A percentile compares a stretch with the other conserved stretches of the same genome.
Conservation (phyloP, 2,113 vertebrate species). For the Fulmarus glacialis region DNA sequence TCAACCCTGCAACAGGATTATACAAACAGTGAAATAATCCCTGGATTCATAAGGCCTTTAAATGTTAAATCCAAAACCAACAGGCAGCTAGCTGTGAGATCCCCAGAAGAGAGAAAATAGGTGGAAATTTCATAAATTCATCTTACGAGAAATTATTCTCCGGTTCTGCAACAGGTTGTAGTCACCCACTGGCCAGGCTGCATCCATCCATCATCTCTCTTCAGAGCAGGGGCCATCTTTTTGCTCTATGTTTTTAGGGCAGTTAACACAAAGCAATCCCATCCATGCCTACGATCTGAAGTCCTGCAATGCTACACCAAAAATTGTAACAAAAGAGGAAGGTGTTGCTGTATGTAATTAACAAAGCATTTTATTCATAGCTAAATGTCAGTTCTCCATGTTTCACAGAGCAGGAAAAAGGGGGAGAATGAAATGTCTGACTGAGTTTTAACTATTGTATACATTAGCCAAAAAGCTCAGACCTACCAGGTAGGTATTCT, state of each 20-base stretch:
- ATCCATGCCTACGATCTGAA: not conserved
- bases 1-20: not conserved
- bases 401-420: not conserved
- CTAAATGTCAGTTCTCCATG: not conserved
- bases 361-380: not conserved
- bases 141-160: not conserved
- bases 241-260: not conserved
- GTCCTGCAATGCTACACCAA: not conserved
- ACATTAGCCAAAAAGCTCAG: not conserved
- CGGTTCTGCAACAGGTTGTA: not conserved
- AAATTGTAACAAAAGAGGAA: not conserved
- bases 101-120: not conserved
- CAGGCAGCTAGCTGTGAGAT: not conserved
- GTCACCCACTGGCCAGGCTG: not conserved
- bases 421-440: not conserved
- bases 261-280: not conserved
- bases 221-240: not conserved
- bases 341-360: not conserved
- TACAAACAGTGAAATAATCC: not conserved
- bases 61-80: not conserved
- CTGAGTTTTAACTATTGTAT: not conserved
- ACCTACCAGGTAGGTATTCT: not conserved
- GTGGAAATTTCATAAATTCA: not conserved
- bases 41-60: not conserved
- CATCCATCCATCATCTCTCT: not conserved